These are phyloP conservation scores for Adoxophyes honmai DNA, from an alignment of 1,140 invertebrate genomes.

Conservation along the genomic window DNA sequence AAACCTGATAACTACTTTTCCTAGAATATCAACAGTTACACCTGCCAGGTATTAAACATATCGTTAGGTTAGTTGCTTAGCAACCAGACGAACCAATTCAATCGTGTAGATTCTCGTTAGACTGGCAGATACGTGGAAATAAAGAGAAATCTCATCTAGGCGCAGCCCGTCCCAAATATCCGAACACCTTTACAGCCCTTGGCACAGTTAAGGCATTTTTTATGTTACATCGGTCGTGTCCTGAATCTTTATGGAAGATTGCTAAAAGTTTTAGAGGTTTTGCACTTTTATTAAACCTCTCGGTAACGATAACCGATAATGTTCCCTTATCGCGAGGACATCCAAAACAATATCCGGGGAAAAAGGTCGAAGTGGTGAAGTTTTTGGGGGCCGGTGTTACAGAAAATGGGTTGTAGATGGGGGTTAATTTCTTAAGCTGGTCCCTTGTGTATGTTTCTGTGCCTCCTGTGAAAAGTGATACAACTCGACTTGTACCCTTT, in stretches of 20 bases:
- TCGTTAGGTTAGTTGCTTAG: background rate
- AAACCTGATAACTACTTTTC: too few relatives aligned
- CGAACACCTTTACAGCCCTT: constrained; percentile 45
- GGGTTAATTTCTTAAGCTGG: background rate
- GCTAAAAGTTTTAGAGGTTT: constrained; percentile 24
- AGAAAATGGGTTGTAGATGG: background rate
- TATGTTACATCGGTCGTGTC: constrained; percentile 40
- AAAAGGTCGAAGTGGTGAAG: background rate
- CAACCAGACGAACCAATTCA: constrained; percentile 3
- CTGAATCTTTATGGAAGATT: constrained; percentile 29
- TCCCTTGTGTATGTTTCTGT: too few relatives aligned
- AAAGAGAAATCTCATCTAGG: constrained; percentile 11
- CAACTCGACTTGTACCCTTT: too few relatives aligned
- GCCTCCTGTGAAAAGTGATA: too few relatives aligned
- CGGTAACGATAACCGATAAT: constrained; percentile 17
- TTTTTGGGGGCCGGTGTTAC: background rate
- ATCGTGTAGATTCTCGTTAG: background rate
- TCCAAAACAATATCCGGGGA: constrained; percentile 25
- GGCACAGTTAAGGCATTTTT: constrained; percentile 37
- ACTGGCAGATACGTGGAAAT: constrained; percentile 4
- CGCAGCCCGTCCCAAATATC: constrained; percentile 27
- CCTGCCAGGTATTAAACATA: too few relatives aligned
- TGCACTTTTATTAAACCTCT: constrained; percentile 19
- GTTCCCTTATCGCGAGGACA: constrained; percentile 18
- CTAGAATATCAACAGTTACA: too few relatives aligned